These are phyloP conservation scores for Drosophila lacertosa DNA, from an alignment of 1,140 invertebrate genomes.

Conservation along the genomic window DNA sequence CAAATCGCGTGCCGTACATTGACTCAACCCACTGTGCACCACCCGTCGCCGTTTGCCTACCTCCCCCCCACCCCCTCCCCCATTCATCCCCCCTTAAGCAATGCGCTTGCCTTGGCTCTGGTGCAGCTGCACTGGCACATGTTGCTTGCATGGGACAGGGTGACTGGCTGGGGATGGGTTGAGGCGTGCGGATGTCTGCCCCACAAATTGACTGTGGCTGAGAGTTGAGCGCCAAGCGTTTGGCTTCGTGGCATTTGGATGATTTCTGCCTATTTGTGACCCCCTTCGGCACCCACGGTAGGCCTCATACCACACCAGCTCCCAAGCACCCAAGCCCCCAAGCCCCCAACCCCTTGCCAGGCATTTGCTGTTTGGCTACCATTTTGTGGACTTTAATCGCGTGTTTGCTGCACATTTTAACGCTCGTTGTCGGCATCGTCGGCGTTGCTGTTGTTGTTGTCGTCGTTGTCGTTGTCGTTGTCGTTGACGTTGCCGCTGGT, in stretches of 20 bases:
- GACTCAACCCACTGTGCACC: neutral
- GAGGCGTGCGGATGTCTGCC: neutral
- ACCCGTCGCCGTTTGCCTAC: no score
- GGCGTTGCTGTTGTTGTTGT: constrained; percentile 36
- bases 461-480: constrained; percentile 41
- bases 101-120: constrained; percentile 25
- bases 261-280: constrained; percentile 73
- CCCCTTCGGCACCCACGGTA: neutral
- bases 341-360: neutral
- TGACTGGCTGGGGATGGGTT: neutral
- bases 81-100: neutral
- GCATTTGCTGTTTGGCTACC: constrained; percentile 10
- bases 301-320: no score
- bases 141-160: constrained; percentile 29
- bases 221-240: constrained; percentile 49
- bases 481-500: constrained; percentile 46
- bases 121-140: constrained; percentile 54
- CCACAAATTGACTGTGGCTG: constrained; percentile 41
- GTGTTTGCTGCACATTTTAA: constrained; percentile 76
- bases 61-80: neutral
- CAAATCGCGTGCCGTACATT: constrained; percentile 57
- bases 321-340: neutral
- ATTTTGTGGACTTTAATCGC: constrained; percentile 63
- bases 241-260: constrained; percentile 76
- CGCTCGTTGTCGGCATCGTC: constrained; percentile 40